Evolutionary conservation across 2,888 invertebrate genomes (phyloP), one percentile per base, ranked within the genome.

Genomic region (Lottia scabra): DNA sequence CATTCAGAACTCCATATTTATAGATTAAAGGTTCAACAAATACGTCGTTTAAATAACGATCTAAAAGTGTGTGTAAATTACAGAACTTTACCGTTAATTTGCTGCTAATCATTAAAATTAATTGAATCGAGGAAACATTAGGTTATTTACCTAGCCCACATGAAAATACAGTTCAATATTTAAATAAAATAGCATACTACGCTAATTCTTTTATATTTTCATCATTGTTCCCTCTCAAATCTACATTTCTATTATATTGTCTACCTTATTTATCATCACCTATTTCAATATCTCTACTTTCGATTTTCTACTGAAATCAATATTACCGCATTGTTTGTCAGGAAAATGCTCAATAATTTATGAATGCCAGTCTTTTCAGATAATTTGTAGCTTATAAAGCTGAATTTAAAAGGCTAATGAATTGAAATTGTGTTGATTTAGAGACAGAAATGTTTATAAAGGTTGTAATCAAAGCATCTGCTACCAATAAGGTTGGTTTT

Each of bases 111-210:
- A 23, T 56, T 56, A 56, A 56, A 56, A 23, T 19, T 56, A 19
- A 56, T 56, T 56, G 56, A 23, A 23, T 56, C 13, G 13, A 2
- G 19, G 23, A 23, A 56, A 56, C 56, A 12, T 10, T 3, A 19
- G 23, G 56, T 12, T 56, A 56, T 56, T 56, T 56, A 23, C 56
- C 23, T 23, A 19, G 23, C 56, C 56, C 56, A 23, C 56, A 56
- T 56, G 23, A 56, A 56, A 56, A 56, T 56, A 56, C 19, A 56
- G 23, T 56, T 56, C 56, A 56, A 56, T 56, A 56, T 56, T 56
- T 23, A 56, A 13, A 38, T 38, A 38, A 38, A 38, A 38, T 38
- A 38, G 38, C 38, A 38, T 38, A 38, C 38, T 38, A 38, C 38
- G 5, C 38, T 38, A 38, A 38, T 38, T 38, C 38, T 38, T 8